Percentiles rank a stretch among this genome's conserved stretches.
These are phyloP conservation scores for Phragmatobia fuliginosa DNA, from an alignment of 2,888 invertebrate species.

Conservation along the genomic window DNA sequence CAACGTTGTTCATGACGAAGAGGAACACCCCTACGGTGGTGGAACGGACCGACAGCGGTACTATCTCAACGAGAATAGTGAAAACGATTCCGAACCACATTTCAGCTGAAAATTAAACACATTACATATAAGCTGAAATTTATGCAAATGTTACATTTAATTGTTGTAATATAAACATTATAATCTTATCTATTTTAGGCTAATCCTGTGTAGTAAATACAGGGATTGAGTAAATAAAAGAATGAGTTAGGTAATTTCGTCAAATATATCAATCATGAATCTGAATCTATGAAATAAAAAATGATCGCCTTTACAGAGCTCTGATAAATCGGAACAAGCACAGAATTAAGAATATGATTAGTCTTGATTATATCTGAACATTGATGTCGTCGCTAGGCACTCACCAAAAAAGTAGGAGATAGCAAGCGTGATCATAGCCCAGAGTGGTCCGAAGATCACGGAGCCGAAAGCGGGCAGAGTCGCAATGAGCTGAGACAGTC, in stretches of 20 bases:
- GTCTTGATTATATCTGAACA: neutral
- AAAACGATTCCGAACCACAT: conserved; percentile 98
- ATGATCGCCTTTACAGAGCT: too few relatives aligned
- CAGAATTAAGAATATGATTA: too few relatives aligned
- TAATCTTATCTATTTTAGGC: too few relatives aligned
- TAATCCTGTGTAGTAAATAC: too few relatives aligned
- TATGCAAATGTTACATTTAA: too few relatives aligned
- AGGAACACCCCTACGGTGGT: conserved; percentile 95
- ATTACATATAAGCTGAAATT: neutral
- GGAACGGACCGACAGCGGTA: conserved; percentile 92
- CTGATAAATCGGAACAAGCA: too few relatives aligned
- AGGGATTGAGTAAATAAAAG: too few relatives aligned
- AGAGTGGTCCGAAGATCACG: conserved; percentile 92
- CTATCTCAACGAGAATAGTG: conserved; percentile 95
- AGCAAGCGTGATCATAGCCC: conserved; percentile 96
- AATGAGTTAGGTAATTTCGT: too few relatives aligned
- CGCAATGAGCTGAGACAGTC: conserved; percentile 93
- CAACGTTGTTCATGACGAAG: conserved; percentile 97
- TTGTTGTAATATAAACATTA: too few relatives aligned
- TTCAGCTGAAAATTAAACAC: conserved; percentile 88
- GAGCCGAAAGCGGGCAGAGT: conserved; percentile 95
- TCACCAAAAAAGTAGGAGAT: conserved; percentile 95
- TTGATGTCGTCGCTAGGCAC: conserved; percentile 44
- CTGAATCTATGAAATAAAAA: too few relatives aligned
- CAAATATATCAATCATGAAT: too few relatives aligned